phyloP scores from a whole-genome alignment of 1,140 invertebrate genomes.

The Ditylenchus dipsaci region DNA sequence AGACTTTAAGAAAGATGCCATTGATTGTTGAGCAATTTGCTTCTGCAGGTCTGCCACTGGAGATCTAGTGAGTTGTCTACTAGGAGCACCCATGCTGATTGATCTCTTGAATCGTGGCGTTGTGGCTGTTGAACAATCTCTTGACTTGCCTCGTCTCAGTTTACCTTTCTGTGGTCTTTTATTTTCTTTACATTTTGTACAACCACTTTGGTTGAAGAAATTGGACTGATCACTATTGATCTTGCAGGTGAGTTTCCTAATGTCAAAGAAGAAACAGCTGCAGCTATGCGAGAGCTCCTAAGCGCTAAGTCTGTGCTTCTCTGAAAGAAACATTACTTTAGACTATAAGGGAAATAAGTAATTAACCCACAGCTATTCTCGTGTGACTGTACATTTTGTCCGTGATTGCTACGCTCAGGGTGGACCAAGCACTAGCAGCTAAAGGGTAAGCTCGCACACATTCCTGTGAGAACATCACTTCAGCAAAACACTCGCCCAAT shows the following conservation, averaged over 20 bases:
- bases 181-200: no score
- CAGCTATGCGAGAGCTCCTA: not conserved
- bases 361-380: conserved; percentile 15
- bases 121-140: no score
- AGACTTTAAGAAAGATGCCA: no score
- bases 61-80: no score
- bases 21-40: no score
- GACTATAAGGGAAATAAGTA: no score
- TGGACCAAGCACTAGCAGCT: conserved; percentile 47
- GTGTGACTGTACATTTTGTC: conserved; percentile 50
- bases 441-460: conserved; percentile 54
- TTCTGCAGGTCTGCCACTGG: no score
- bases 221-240: not conserved
- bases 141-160: no score
- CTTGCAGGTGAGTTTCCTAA: not conserved
- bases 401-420: conserved; percentile 46
- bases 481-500: conserved; percentile 51
- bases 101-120: no score
- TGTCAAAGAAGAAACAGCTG: not conserved
- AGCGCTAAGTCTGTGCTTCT: not conserved
- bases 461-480: conserved; percentile 44
- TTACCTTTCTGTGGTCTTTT: no score
- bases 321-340: not conserved
- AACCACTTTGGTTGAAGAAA: no score
- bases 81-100: no score